Conservation (phyloP, 2,888 invertebrate genomes). For the Gymnocheta viridis region DNA sequence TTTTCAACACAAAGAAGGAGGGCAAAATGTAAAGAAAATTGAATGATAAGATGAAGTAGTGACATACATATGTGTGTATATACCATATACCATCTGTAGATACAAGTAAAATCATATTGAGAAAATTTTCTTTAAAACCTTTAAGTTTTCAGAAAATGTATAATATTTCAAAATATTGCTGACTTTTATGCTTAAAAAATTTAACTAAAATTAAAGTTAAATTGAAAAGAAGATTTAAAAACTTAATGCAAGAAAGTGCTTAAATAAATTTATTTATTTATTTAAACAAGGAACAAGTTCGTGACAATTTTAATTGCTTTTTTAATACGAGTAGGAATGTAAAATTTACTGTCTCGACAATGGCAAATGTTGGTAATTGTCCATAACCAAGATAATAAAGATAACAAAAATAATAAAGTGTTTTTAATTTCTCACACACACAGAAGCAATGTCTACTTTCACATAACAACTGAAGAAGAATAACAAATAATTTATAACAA, state of each 20-base stretch:
- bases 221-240: neutral
- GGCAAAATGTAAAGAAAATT: neutral
- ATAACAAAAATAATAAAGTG: conserved; percentile 64
- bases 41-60: neutral
- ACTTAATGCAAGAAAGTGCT: neutral
- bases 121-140: neutral
- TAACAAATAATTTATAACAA: conserved; percentile 34
- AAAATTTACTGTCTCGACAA: conserved; percentile 62
- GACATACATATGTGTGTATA: neutral
- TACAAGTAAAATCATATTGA: neutral
- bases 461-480: neutral
- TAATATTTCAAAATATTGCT: neutral
- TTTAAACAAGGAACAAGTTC: conserved; percentile 47
- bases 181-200: too few species aligned
- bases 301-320: conserved; percentile 66
- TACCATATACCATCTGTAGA: too few species aligned
- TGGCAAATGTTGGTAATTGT: conserved; percentile 62
- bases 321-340: conserved; percentile 40
- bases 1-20: neutral
- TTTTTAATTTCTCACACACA: conserved; percentile 45
- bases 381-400: conserved; percentile 60
- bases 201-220: neutral
- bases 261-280: conserved; percentile 7
- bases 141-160: neutral
- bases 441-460: neutral